Conservation (phyloP, 2,797 vertebrate species). For the Malurus splendens region DNA sequence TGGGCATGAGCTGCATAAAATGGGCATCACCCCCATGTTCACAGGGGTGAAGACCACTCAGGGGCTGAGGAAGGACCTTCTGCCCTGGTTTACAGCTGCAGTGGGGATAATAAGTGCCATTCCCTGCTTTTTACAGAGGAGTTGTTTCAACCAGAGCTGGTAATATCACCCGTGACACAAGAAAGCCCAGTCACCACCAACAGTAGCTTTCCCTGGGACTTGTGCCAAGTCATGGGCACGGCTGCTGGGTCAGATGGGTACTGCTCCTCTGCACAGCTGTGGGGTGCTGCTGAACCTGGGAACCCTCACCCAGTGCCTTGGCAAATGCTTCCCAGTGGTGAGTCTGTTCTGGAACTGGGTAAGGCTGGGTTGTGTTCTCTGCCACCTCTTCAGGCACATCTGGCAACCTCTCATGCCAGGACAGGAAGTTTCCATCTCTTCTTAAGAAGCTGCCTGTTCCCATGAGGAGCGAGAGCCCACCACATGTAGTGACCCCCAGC, state of each 20-base stretch:
- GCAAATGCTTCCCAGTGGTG: rapidly evolving
- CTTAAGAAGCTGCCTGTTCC: neutral
- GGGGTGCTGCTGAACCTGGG: neutral
- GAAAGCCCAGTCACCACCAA: neutral
- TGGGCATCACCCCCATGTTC: neutral
- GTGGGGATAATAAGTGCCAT: neutral
- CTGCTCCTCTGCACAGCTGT: rapidly evolving
- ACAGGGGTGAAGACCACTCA: neutral
- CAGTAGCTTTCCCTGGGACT: neutral
- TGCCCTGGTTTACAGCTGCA: neutral
- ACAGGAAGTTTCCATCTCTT: neutral
- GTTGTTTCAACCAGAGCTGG: neutral
- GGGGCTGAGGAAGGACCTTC: neutral
- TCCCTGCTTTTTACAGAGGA: neutral
- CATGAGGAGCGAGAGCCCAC: neutral
- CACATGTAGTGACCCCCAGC: neutral
- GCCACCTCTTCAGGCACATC: neutral
- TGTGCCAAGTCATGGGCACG: neutral
- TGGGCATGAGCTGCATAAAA: neutral
- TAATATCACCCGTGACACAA: rapidly evolving
- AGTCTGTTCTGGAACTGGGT: neutral
- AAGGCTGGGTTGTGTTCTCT: neutral
- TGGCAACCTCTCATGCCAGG: neutral
- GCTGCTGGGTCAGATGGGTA: neutral
- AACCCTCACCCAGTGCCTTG: neutral